phyloP scores from a whole-genome alignment of 2,888 invertebrate genomes.

The Lysandra bellargus region DNA sequence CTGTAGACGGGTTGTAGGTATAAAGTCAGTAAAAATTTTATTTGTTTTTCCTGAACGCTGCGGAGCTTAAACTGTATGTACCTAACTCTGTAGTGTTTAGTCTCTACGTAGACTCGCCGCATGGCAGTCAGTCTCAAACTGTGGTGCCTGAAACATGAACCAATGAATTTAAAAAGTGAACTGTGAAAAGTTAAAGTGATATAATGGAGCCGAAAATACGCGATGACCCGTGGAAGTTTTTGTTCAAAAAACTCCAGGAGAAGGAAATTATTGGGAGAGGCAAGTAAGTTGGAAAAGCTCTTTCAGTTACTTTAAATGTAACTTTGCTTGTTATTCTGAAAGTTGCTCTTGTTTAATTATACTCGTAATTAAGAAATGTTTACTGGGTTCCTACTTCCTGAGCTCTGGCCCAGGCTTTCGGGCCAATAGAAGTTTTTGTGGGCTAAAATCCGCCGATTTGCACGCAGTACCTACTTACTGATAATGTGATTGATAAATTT shows the following conservation, averaged over 20 bases:
- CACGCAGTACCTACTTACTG: background rate
- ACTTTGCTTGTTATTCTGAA: background rate
- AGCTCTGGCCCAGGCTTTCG: background rate
- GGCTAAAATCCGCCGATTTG: background rate
- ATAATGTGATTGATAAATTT: background rate
- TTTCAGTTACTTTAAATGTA: background rate
- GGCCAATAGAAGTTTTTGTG: no score
- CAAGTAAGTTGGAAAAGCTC: constrained; percentile 55
- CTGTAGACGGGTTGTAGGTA: background rate
- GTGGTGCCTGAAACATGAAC: constrained; percentile 56
- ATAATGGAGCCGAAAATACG: constrained; percentile 51
- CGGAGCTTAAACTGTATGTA: constrained; percentile 50
- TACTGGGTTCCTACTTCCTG: background rate
- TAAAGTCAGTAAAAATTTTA: background rate
- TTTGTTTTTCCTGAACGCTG: constrained; percentile 47
- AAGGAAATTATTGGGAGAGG: constrained; percentile 62
- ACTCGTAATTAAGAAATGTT: background rate
- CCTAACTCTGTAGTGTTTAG: constrained; percentile 57
- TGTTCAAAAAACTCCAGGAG: constrained; percentile 67
- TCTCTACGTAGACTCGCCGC: constrained; percentile 50
- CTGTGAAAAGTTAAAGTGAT: background rate
- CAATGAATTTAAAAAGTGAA: background rate
- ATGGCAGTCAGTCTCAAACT: constrained; percentile 53
- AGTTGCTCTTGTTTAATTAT: background rate
- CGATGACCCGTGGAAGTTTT: constrained; percentile 67